Percentiles rank a stretch among this genome's conserved stretches.
These are phyloP conservation scores for Pseudochromis fuscus DNA, from an alignment of 2,797 vertebrate species.

Conservation along the genomic window DNA sequence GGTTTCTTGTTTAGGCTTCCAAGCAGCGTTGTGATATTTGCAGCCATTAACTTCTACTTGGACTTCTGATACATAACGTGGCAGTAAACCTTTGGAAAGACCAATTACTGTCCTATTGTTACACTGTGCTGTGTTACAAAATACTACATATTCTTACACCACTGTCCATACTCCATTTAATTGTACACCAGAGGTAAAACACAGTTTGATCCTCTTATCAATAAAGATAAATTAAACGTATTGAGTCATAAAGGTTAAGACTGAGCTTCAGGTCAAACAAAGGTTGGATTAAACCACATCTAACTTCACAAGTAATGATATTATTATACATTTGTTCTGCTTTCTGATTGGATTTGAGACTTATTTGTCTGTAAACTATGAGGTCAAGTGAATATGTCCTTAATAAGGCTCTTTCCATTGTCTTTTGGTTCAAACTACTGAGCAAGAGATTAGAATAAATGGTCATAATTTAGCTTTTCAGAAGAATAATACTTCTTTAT, in stretches of 20 bases:
- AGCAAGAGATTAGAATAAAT: constrained; percentile 16
- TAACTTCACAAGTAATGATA: neutral
- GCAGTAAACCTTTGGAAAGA: neutral
- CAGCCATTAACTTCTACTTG: too few species aligned
- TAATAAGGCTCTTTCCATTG: neutral
- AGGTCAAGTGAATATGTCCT: neutral
- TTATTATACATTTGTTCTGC: neutral
- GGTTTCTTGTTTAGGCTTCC: neutral
- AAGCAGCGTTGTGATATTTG: neutral
- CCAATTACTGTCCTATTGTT: neutral
- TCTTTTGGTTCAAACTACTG: constrained; percentile 3
- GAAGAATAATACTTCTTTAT: constrained; percentile 4
- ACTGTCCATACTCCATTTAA: too few species aligned
- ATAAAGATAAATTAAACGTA: neutral
- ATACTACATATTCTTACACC: too few species aligned
- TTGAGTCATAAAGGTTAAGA: neutral
- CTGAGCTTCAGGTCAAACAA: neutral
- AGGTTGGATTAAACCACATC: neutral
- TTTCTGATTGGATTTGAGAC: neutral
- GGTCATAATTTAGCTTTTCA: too few species aligned
- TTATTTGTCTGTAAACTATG: neutral
- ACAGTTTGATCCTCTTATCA: neutral
- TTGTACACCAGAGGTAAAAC: too few species aligned
- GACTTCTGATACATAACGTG: constrained; percentile 5
- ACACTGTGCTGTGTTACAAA: too few species aligned